Percentiles rank a stretch among this genome's conserved stretches.
Evolutionary conservation across 2,113 vertebrate species (phyloP).

Genomic region (Aegypius monachus): DNA sequence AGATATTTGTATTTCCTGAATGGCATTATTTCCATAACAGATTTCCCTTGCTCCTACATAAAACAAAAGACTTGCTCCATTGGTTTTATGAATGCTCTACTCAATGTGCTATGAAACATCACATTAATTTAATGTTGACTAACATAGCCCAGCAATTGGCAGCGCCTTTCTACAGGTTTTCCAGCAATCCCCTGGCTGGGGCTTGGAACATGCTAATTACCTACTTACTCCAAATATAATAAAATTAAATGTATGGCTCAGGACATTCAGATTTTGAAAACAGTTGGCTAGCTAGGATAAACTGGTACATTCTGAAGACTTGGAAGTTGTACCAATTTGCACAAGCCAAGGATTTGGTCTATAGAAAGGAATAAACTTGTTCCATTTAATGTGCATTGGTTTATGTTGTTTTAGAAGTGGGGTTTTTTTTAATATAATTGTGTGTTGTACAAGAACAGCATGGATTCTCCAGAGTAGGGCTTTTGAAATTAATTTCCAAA

Average conservation of each 20-base stretch:
- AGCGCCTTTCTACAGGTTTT: background rate
- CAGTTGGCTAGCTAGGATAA: background rate
- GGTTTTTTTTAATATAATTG: background rate
- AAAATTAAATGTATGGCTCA: background rate
- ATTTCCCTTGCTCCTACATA: background rate
- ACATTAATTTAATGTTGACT: background rate
- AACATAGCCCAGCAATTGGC: background rate
- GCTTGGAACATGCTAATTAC: background rate
- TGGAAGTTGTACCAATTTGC: background rate
- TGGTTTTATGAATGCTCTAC: background rate
- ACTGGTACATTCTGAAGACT: background rate
- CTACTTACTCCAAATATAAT: background rate
- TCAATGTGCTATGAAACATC: background rate
- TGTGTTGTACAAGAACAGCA: conserved; percentile 28
- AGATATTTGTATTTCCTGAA: background rate
- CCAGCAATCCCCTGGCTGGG: background rate
- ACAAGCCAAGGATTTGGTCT: background rate
- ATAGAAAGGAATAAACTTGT: background rate
- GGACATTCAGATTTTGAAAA: background rate
- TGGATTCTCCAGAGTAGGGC: background rate
- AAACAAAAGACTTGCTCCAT: background rate
- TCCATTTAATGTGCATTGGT: background rate
- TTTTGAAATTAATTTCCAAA: conserved; percentile 62
- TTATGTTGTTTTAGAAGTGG: background rate
- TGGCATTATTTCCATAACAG: background rate